A percentile compares a stretch with the other conserved stretches of the same genome.
Conservation (phyloP, 2,113 vertebrate genomes). For the Platichthys flesus region DNA sequence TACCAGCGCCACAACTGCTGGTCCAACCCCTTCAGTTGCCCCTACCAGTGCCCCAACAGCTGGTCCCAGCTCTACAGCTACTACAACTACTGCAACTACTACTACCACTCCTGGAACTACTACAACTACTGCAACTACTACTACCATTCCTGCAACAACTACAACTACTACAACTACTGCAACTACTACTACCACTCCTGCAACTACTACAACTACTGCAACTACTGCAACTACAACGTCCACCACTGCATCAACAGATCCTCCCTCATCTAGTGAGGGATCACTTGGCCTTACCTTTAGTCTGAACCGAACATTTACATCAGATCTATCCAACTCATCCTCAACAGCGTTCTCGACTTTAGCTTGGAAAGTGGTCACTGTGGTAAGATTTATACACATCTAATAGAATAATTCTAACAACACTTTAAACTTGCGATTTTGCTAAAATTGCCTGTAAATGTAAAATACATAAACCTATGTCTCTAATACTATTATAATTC, state of each 20-base stretch:
- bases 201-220: neutral
- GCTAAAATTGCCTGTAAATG: neutral
- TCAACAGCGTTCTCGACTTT: conserved; percentile 22
- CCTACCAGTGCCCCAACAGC: too few relatives aligned
- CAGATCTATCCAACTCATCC: neutral
- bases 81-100: neutral
- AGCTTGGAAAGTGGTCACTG: conserved; percentile 11
- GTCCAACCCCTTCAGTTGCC: too few relatives aligned
- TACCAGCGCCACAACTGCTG: too few relatives aligned
- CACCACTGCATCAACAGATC: conserved; percentile 34
- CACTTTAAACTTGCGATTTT: neutral
- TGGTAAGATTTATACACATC: conserved; percentile 41
- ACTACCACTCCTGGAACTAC: neutral
- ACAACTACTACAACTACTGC: neutral
- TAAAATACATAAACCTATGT: too few relatives aligned
- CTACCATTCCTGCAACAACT: neutral
- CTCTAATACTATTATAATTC: too few relatives aligned
- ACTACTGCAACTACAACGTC: neutral
- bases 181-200: neutral
- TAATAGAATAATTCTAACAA: neutral
- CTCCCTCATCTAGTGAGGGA: conserved; percentile 40
- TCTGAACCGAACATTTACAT: conserved; percentile 22
- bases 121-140: neutral
- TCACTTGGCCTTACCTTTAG: conserved; percentile 36
- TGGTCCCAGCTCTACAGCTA: too few relatives aligned